These are phyloP conservation scores for Hydraecia micacea DNA, from an alignment of 2,888 invertebrate species.

Conservation along the genomic window DNA sequence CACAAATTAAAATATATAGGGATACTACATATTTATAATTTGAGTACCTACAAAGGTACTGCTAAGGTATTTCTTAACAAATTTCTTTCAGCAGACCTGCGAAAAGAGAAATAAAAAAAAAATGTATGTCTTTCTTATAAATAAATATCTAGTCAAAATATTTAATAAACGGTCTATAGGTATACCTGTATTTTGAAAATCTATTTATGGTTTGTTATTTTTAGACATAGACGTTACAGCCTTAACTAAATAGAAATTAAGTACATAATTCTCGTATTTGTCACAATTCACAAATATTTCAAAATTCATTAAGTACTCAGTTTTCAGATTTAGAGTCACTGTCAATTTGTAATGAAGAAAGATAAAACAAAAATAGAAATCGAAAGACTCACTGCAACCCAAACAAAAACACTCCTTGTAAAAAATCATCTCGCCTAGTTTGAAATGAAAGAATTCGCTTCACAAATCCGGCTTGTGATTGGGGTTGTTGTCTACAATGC, in stretches of 20 bases:
- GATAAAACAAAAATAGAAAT: neutral
- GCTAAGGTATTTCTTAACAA: too few relatives aligned
- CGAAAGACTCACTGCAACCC: neutral
- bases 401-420: slow-evolving; percentile 11
- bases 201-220: neutral
- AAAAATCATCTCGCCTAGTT: slow-evolving; percentile 33
- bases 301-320: neutral
- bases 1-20: too few relatives aligned
- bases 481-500: slow-evolving; percentile 59
- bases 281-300: neutral
- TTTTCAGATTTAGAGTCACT: neutral
- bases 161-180: too few relatives aligned
- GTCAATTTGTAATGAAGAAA: neutral
- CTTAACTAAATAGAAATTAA: neutral
- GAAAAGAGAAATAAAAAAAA: too few relatives aligned
- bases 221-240: neutral
- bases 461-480: slow-evolving; percentile 58
- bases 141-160: too few relatives aligned
- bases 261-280: neutral
- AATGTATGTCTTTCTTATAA: too few relatives aligned
- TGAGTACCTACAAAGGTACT: too few relatives aligned
- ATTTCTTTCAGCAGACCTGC: too few relatives aligned
- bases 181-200: neutral
- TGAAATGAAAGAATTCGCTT: slow-evolving; percentile 55
- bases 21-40: too few relatives aligned